A percentile compares a stretch with the other conserved stretches of the same genome.
Conservation (phyloP, 2,113 vertebrate genomes). For the Pomatorhinus ruficollis region DNA sequence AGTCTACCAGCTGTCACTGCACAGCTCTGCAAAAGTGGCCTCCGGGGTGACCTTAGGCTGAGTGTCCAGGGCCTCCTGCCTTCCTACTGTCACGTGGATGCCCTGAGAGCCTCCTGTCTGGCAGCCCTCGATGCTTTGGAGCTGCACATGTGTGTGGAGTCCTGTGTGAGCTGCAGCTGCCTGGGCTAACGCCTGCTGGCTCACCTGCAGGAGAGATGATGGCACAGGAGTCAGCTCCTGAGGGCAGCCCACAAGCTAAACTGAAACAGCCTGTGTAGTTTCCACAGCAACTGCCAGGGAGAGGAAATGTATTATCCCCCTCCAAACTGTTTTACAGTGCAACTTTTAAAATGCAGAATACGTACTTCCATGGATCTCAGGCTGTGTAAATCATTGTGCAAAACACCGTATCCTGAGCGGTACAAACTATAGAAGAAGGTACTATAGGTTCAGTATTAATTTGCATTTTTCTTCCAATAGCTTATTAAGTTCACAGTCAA, state of each 20-base stretch:
- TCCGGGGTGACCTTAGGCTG: background rate
- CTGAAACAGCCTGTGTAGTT: background rate
- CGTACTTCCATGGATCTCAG: background rate
- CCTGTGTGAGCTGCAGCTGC: background rate
- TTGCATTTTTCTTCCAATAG: background rate
- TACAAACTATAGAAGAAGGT: background rate
- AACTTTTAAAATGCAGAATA: background rate
- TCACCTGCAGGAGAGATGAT: background rate
- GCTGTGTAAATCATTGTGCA: background rate
- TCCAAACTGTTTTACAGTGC: background rate
- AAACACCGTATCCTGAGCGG: rapidly evolving
- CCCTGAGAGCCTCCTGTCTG: background rate
- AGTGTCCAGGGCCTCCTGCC: background rate
- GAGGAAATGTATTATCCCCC: background rate
- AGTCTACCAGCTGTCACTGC: background rate
- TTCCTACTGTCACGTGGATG: rapidly evolving
- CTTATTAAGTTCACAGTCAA: background rate
- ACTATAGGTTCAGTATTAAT: background rate
- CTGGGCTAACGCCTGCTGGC: background rate
- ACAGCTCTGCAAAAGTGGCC: background rate
- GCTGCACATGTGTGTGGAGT: background rate
- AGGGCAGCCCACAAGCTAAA: background rate
- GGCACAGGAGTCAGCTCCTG: background rate
- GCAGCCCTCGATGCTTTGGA: background rate
- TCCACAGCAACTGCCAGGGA: background rate